Percentiles rank a stretch among this genome's conserved stretches.
These are phyloP conservation scores for Austrolebias charrua DNA, from an alignment of 2,797 vertebrate species.

Conservation along the genomic window DNA sequence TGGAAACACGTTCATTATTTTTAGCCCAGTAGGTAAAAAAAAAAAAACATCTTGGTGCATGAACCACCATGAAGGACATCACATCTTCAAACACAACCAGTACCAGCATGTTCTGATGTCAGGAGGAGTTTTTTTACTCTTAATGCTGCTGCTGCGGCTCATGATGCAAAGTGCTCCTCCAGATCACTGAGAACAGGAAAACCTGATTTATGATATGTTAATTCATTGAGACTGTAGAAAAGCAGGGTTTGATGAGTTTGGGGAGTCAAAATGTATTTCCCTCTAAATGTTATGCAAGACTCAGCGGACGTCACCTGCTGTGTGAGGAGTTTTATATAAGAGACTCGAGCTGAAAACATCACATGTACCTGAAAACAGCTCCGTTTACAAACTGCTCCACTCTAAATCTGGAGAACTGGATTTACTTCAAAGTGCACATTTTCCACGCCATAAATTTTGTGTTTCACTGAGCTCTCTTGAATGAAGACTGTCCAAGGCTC, in stretches of 20 bases:
- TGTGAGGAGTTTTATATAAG: conserved; percentile 21
- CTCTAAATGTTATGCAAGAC: conserved; percentile 27
- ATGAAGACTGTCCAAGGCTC: conserved; percentile 25
- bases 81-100: conserved; percentile 25
- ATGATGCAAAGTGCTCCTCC: conserved; percentile 38
- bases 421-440: conserved; percentile 33
- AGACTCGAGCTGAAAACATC: conserved; percentile 19
- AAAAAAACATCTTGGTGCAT: background rate
- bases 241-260: conserved; percentile 50
- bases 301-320: conserved; percentile 26
- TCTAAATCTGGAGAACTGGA: conserved; percentile 6
- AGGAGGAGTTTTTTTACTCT: conserved; percentile 4
- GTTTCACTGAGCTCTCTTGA: conserved; percentile 24
- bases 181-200: conserved; percentile 30
- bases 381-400: background rate
- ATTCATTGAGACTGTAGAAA: conserved; percentile 35
- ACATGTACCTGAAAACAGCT: background rate
- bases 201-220: conserved; percentile 44
- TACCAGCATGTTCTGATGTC: conserved; percentile 19
- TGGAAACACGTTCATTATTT: too few species aligned
- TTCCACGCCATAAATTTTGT: conserved; percentile 41
- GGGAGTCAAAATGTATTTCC: conserved; percentile 33
- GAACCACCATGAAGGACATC: conserved; percentile 12
- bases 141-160: conserved; percentile 16
- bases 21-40: too few species aligned